Percentiles rank a stretch among this genome's conserved stretches.
phyloP scores from a whole-genome alignment of 1,140 invertebrate genomes.

The Heliconius himera region DNA sequence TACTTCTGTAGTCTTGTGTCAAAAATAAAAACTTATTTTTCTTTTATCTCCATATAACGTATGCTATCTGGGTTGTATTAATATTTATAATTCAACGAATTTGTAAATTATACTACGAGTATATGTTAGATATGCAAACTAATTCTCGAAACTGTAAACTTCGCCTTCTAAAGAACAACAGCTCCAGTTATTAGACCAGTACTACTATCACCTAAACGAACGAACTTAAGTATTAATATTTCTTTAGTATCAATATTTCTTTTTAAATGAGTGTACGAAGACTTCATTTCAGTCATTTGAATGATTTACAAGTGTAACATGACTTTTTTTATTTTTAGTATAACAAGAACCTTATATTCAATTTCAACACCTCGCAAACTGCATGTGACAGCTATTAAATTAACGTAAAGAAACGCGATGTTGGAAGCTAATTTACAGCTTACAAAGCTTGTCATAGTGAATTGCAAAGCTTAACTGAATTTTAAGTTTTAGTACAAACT shows the following conservation, averaged over 20 bases:
- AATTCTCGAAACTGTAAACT: background rate
- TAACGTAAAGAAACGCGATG: background rate
- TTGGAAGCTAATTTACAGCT: background rate
- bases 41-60: background rate
- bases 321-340: background rate
- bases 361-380: background rate
- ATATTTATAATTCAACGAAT: background rate
- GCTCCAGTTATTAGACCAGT: background rate
- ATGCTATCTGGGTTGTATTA: background rate
- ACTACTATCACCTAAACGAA: no score
- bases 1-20: no score
- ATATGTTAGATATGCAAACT: background rate
- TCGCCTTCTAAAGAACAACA: background rate
- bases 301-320: background rate
- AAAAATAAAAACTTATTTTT: no score
- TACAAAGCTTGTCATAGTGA: slow-evolving; percentile 1
- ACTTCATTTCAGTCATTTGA: no score
- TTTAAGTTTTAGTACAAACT: no score
- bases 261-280: no score
- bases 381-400: slow-evolving; percentile 3
- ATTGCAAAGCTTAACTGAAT: background rate
- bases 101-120: no score
- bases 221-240: no score
- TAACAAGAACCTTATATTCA: background rate
- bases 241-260: no score